Evolutionary conservation across 2,113 vertebrate genomes (phyloP), one percentile per base, ranked within the genome.

Genomic region (Hepsetus odoe): DNA sequence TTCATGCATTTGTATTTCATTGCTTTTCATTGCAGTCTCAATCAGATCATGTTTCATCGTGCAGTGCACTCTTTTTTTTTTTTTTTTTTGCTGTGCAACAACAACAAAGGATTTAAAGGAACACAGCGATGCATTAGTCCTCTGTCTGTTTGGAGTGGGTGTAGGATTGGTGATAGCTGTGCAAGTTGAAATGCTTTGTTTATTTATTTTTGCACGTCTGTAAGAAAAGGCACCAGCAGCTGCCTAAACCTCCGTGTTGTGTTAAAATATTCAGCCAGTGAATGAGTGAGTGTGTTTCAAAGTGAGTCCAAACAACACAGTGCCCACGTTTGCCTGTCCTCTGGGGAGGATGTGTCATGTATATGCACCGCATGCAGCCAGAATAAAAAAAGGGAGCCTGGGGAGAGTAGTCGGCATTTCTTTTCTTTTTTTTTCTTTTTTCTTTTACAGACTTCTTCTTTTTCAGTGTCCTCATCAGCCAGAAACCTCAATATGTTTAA

Each of bases 251-350:
- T 51, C 32, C 68, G 18, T 24, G 24, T 51, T 55, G 22, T 72
- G 70, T 16, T 72, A 58, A 62, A 74, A 74, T 44, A 33, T 74
- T 44, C 72, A 62, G 56, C 24, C 58, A 22, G 58, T 74, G 72
- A 74, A 74, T 62, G 56, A 46, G 40, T 56, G n/a, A 22, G 72
- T 62, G 35, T 74, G 56, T 59, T 59, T 59, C 24, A 30, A 59
- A 59, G 58, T 61, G 24, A 49, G 30, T 46, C 55, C 18, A 49
- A 62, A 78, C 55, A 61, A 78, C 44, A 38, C 24, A 72, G 26
- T 71, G 42, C 53, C 53, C 44, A 67, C 76, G n/a, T 46, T 70
- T 61, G 12, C 59, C 35, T 58, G 32, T 58, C 46, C 74, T 55
- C 51, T 35, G 5, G 61, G 35, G 33, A 68, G 64, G 58, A 24